phyloP scores from a whole-genome alignment of 2,888 invertebrate genomes.

The Trypoxylon attenuatum region DNA sequence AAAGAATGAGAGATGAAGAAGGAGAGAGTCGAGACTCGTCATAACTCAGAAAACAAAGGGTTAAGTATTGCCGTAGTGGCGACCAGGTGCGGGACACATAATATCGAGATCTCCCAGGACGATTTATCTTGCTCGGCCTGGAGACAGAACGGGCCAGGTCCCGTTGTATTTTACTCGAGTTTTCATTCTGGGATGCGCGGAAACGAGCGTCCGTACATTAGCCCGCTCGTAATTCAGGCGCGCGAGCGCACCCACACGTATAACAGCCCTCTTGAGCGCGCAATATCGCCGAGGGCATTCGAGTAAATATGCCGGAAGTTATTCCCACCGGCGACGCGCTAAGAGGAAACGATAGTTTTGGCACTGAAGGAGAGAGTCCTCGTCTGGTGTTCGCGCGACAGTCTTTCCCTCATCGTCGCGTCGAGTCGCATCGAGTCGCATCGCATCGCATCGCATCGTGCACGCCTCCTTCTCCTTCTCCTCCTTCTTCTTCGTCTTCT shows the following conservation, averaged over 20 bases:
- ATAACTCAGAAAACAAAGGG: slow-evolving; percentile 19
- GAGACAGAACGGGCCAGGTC: not conserved
- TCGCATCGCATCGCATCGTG: not conserved
- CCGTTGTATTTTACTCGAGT: slow-evolving; percentile 36
- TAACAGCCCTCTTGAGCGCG: slow-evolving; percentile 4
- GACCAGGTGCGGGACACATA: slow-evolving; percentile 10
- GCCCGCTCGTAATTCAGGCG: slow-evolving; percentile 35
- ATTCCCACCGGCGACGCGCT: slow-evolving; percentile 37
- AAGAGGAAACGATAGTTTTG: slow-evolving; percentile 45
- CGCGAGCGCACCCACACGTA: slow-evolving; percentile 20
- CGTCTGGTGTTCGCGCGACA: not conserved
- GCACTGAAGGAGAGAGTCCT: slow-evolving; percentile 2
- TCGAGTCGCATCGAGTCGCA: not conserved
- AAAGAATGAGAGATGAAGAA: not conserved
- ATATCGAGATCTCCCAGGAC: slow-evolving; percentile 27
- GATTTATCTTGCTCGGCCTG: slow-evolving; percentile 25
- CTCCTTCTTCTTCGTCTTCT: not conserved
- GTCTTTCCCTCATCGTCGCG: not conserved
- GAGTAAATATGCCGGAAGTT: slow-evolving; percentile 49
- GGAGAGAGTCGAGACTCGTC: not conserved
- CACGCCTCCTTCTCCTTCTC: not conserved
- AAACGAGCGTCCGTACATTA: slow-evolving; percentile 31
- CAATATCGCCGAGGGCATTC: slow-evolving; percentile 39
- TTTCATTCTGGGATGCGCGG: slow-evolving; percentile 31
- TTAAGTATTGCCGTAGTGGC: slow-evolving; percentile 7